These are phyloP conservation scores for Strigops habroptila DNA, from an alignment of 2,113 vertebrate genomes.

Conservation along the genomic window DNA sequence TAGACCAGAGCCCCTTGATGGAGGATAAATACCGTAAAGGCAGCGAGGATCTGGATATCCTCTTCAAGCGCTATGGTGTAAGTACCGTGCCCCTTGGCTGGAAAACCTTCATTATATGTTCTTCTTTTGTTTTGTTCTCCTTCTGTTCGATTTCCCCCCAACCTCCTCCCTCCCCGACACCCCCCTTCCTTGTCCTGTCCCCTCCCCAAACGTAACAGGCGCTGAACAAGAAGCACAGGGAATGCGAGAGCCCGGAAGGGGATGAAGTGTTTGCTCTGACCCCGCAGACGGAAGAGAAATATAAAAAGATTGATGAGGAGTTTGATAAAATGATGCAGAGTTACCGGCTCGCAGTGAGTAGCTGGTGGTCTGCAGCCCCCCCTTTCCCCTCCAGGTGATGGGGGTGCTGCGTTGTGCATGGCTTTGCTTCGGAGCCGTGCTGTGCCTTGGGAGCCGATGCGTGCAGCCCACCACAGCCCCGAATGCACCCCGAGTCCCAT, in stretches of 20 bases:
- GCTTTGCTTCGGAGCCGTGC: conserved; percentile 60
- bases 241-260: conserved; percentile 95
- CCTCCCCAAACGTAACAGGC: conserved; percentile 71
- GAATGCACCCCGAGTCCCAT: background rate
- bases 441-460: conserved; percentile 10
- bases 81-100: conserved; percentile 76
- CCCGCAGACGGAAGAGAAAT: conserved; percentile 98
- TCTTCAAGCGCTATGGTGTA: conserved; percentile 97
- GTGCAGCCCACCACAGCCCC: background rate
- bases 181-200: background rate
- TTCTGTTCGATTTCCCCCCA: conserved; percentile 1
- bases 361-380: conserved; percentile 67
- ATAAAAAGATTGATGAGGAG: conserved; percentile 99
- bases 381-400: background rate
- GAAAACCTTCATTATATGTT: conserved; percentile 66
- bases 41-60: conserved; percentile 93
- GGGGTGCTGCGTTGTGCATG: conserved; percentile 33
- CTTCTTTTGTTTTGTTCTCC: conserved; percentile 37
- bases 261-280: conserved; percentile 96
- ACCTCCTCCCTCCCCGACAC: background rate
- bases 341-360: conserved; percentile 99
- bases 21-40: conserved; percentile 96
- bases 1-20: conserved; percentile 94
- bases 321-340: conserved; percentile 99
- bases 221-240: conserved; percentile 99